Base-by-base conservation (phyloP, 2,113 vertebrate species). In the Nibea coibor region DNA sequence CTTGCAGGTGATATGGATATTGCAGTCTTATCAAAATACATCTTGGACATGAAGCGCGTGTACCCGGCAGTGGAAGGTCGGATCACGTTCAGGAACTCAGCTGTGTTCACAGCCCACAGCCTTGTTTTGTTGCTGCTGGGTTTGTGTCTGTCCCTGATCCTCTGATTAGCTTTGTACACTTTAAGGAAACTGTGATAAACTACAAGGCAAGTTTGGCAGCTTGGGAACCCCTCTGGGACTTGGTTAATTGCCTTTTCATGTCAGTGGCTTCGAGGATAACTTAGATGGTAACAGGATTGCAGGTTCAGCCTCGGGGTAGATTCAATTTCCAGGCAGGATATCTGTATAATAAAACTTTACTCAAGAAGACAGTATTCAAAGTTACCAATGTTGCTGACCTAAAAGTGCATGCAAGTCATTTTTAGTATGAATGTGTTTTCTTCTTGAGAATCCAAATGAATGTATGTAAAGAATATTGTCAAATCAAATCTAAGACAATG, bases 61-160 rank as follows among this genome's bases (percentile, higher is more conserved):
- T 96, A 94, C 82, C 94, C 96, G 78, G 93, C 94, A 28, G 89
- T 97, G 80, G 96, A 97, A 93, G 96, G 96, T 0, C 94, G 96
- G 78, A 95, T 97, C 75, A 95, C 65, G 22, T 95, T 97, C 93
- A 96, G 93, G 76, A 90, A 74, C 72, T 84, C 72, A 0, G 87
- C 63, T 1, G 26, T 35, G 17, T 8, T 72, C 12, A 22, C 54
- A 28, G 22, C 78, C 28, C 90, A 84, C 81, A 61, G 75, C 62
- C 53, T 31, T 43, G 0, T 5, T 77, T 91, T 81, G 58, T 19
- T 90, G 47, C 76, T 92, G 39, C 67, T 87, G 3, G 50, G 65
- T 75, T 71, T 86, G 42, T 61, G 61, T 43, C 26, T 80, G 39
- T 64, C 72, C 42, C 59, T 70, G 68, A 58, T 12, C 42, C 64